A percentile compares a stretch with the other conserved stretches of the same genome.
phyloP scores from a whole-genome alignment of 2,797 vertebrate genomes.

The Clarias pachynema region DNA sequence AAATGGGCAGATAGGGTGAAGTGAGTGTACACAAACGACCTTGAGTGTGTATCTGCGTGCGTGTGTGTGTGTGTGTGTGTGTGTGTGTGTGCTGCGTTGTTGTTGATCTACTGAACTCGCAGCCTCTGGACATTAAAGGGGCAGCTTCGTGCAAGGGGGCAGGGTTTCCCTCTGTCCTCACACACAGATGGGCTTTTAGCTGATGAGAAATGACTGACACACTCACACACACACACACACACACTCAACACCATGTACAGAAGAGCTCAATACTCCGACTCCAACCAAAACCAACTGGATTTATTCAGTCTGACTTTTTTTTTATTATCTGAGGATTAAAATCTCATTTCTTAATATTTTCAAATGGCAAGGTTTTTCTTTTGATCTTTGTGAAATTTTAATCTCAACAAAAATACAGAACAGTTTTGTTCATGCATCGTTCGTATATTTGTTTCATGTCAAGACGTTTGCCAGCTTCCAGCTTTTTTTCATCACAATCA shows the following conservation, averaged over 20 bases:
- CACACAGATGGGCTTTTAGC: constrained; percentile 27
- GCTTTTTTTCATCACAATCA: no score
- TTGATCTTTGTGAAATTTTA: background rate
- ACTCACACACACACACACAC: constrained; percentile 13
- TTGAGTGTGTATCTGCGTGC: constrained; percentile 12
- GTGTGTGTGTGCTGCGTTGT: background rate
- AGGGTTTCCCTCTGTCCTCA: constrained; percentile 30
- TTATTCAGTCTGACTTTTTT: background rate
- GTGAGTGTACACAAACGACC: constrained; percentile 48
- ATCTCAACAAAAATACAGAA: background rate
- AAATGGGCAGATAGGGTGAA: background rate
- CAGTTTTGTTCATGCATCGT: background rate
- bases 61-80: constrained; percentile 26
- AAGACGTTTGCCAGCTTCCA: background rate
- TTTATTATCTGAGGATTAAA: background rate
- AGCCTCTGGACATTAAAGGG: constrained; percentile 56
- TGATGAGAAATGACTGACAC: constrained; percentile 29
- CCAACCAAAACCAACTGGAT: background rate
- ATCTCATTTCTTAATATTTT: background rate
- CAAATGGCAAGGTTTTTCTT: background rate
- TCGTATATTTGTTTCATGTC: background rate
- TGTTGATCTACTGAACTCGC: constrained; percentile 51
- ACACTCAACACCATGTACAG: background rate
- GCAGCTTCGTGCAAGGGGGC: constrained; percentile 61
- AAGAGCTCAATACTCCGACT: background rate